phyloP scores from a whole-genome alignment of 2,888 invertebrate species.

The Alloscopus bannaensis region DNA sequence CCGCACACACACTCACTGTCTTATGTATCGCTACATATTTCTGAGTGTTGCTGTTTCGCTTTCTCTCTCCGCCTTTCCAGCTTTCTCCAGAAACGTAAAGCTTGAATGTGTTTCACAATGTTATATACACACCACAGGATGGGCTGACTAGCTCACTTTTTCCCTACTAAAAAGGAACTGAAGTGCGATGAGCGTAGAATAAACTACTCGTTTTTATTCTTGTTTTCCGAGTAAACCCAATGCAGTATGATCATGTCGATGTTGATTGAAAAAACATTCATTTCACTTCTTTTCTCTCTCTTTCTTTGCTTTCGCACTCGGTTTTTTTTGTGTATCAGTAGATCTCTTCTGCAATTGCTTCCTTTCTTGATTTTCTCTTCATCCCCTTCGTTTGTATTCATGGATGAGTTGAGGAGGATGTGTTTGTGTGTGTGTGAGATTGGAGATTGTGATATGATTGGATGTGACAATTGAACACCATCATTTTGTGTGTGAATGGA shows the following conservation, averaged over 20 bases:
- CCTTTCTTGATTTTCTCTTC: constrained; percentile 19
- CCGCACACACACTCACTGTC: neutral
- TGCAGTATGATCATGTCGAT: constrained; percentile 56
- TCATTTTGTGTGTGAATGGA: constrained; percentile 21
- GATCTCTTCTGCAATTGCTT: constrained; percentile 9
- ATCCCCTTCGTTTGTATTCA: constrained; percentile 4
- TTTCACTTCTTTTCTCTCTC: constrained; percentile 48
- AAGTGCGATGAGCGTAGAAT: constrained; percentile 15
- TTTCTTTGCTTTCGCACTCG: neutral
- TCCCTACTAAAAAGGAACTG: constrained; percentile 4
- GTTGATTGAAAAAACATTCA: constrained; percentile 65
- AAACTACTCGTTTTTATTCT: constrained; percentile 41
- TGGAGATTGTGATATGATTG: constrained; percentile 38
- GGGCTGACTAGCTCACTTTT: too few relatives aligned
- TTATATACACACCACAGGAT: too few relatives aligned
- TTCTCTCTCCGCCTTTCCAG: constrained; percentile 2
- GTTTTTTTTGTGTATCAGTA: constrained; percentile 7
- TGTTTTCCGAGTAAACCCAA: neutral
- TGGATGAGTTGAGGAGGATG: neutral
- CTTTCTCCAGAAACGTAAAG: too few relatives aligned
- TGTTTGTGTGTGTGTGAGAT: neutral
- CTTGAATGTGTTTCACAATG: too few relatives aligned
- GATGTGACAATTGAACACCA: constrained; percentile 54
- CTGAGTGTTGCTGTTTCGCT: constrained; percentile 11
- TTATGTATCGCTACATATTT: constrained; percentile 3